phyloP scores from a whole-genome alignment of 2,113 vertebrate species.

The Forbesichthys papilliferus region DNA sequence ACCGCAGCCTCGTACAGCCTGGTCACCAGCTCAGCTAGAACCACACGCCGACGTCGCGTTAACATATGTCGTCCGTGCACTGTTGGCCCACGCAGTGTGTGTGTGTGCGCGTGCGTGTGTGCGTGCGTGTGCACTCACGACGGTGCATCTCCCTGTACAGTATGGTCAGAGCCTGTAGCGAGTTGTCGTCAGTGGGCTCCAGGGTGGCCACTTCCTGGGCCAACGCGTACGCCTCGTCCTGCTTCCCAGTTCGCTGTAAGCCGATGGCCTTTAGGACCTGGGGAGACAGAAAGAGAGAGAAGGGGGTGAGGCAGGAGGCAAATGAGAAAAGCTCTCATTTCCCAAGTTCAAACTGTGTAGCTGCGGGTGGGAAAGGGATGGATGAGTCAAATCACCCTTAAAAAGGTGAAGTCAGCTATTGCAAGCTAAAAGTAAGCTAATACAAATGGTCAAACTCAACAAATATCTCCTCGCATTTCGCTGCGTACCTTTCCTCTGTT shows the following conservation, averaged over 20 bases:
- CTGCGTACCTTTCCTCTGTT: too few species aligned
- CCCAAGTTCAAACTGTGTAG: too few species aligned
- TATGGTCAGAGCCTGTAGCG: conserved; percentile 94
- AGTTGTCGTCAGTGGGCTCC: conserved; percentile 97
- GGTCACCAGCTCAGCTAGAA: conserved; percentile 92
- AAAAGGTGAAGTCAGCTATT: too few species aligned
- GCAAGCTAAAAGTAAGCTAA: too few species aligned
- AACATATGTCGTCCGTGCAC: background rate
- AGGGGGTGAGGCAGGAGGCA: background rate
- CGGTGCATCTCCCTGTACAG: conserved; percentile 98
- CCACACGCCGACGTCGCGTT: background rate
- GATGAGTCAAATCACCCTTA: too few species aligned
- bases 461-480: too few species aligned
- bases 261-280: conserved; percentile 98
- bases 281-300: conserved; percentile 9
- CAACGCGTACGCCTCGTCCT: conserved; percentile 92
- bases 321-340: background rate
- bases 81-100: background rate
- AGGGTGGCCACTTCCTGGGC: conserved; percentile 93
- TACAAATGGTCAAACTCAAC: too few species aligned
- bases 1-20: conserved; percentile 97
- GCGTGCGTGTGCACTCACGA: conserved; percentile 77
- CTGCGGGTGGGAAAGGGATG: too few species aligned
- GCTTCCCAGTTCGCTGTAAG: conserved; percentile 93
- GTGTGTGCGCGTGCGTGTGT: background rate